phyloP scores from a whole-genome alignment of 2,113 vertebrate genomes.

The Syngnathoides biaculeatus region DNA sequence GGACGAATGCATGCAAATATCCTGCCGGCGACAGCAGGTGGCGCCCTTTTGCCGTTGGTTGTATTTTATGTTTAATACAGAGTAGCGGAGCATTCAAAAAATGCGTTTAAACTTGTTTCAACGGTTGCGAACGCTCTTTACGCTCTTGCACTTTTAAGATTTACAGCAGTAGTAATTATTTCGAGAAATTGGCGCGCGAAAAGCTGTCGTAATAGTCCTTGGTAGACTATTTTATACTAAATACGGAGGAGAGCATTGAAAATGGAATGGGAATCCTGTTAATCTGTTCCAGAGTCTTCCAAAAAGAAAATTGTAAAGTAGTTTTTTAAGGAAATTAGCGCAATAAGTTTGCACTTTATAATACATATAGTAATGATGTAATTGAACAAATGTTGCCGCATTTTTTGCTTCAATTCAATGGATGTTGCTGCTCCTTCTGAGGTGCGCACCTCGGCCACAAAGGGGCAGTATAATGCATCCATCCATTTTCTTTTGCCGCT shows the following conservation, averaged over 20 bases:
- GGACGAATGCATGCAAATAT: constrained; percentile 3
- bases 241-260: no score
- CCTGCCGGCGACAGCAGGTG: background rate
- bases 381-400: no score
- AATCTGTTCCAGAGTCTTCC: background rate
- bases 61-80: background rate
- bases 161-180: no score
- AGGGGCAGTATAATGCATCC: background rate
- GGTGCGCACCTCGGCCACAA: background rate
- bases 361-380: background rate
- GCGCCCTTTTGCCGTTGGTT: no score
- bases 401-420: background rate
- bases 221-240: no score
- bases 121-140: no score
- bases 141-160: no score
- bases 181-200: no score
- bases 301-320: background rate
- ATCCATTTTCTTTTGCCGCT: no score
- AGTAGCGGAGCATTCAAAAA: background rate
- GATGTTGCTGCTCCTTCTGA: background rate
- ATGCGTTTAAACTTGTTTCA: background rate
- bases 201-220: no score
- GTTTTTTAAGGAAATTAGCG: background rate
- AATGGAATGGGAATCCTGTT: background rate
- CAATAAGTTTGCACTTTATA: background rate